Percentiles rank a stretch among this genome's conserved stretches.
Evolutionary conservation across 2,797 vertebrate species (phyloP).

Genomic region (Falco berigora): DNA sequence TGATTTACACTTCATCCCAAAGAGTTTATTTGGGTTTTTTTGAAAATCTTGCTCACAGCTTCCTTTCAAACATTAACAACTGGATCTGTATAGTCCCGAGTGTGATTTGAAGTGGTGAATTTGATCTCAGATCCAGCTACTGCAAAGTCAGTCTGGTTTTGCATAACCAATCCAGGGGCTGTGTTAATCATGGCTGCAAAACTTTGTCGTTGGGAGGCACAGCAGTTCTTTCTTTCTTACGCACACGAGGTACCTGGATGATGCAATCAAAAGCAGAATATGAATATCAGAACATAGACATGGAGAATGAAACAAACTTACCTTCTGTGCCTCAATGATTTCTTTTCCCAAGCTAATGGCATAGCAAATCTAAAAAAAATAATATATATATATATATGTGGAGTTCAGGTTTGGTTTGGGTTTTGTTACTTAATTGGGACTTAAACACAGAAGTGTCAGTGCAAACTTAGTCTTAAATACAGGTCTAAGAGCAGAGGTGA

Average conservation of each 20-base stretch:
- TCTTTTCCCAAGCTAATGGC: constrained; percentile 94
- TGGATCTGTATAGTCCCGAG: not conserved
- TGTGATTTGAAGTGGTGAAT: not conserved
- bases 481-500: not conserved
- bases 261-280: not conserved
- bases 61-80: not conserved
- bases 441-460: not conserved
- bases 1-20: not conserved
- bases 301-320: constrained; percentile 49
- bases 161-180: not conserved
- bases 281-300: not conserved
- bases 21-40: not conserved
- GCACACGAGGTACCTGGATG: not conserved
- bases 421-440: not conserved
- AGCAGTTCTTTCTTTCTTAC: not conserved
- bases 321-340: constrained; percentile 90
- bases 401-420: not conserved
- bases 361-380: constrained; percentile 87
- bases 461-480: not conserved
- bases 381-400: not conserved
- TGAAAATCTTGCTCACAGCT: not conserved
- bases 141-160: not conserved
- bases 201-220: not conserved
- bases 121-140: not conserved
- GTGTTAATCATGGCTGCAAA: not conserved